These are phyloP conservation scores for Bombus cullumanus DNA, from an alignment of 1,140 invertebrate genomes.

Conservation along the genomic window DNA sequence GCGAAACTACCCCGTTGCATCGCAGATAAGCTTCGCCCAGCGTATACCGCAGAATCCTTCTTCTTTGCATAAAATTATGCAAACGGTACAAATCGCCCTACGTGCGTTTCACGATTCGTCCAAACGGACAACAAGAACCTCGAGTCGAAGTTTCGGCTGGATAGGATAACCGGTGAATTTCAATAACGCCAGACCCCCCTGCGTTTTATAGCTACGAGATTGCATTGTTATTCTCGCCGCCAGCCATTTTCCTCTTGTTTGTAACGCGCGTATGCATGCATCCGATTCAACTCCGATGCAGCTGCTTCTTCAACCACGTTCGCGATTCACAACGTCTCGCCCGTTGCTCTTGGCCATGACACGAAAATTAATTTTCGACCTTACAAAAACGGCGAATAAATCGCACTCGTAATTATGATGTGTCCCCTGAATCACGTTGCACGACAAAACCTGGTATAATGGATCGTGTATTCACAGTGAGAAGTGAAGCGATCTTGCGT, in stretches of 20 bases:
- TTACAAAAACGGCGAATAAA: slow-evolving; percentile 6
- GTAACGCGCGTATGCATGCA: slow-evolving; percentile 18
- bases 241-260: slow-evolving; percentile 28
- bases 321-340: slow-evolving; percentile 65
- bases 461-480: not conserved
- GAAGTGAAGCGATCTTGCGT: not conserved
- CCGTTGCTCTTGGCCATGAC: slow-evolving; percentile 35
- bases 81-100: not conserved
- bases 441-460: not conserved
- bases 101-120: not conserved
- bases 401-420: not conserved
- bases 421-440: not conserved
- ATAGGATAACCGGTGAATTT: slow-evolving; percentile 29
- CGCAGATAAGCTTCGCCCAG: not conserved
- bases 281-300: slow-evolving; percentile 74
- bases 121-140: not conserved
- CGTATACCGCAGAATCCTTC: no score
- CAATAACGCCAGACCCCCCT: slow-evolving; percentile 24
- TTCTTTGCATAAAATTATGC: not conserved
- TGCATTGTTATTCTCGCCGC: slow-evolving; percentile 74
- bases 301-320: slow-evolving; percentile 65
- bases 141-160: not conserved
- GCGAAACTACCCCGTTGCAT: not conserved
- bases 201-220: slow-evolving; percentile 63
- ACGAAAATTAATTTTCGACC: slow-evolving; percentile 55